Percentiles rank a stretch among this genome's conserved stretches.
Evolutionary conservation across 2,113 vertebrate species (phyloP).

Genomic region (Pseudonaja textilis): DNA sequence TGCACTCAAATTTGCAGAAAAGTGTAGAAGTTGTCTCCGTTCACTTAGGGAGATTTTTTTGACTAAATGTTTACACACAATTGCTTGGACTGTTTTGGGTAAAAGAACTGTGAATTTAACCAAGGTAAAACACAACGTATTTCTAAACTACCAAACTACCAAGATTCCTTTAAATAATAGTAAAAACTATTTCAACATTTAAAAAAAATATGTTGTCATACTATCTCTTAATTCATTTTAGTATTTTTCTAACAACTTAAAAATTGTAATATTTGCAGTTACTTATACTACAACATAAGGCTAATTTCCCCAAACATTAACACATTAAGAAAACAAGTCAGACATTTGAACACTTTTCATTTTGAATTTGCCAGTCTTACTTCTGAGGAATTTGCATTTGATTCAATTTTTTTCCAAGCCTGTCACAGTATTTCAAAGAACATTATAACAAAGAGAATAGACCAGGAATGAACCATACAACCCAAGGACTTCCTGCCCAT

Average conservation of each 20-base stretch:
- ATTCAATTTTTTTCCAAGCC: neutral
- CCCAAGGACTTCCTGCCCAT: constrained; percentile 11
- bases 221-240: constrained; percentile 13
- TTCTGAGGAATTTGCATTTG: neutral
- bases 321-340: neutral
- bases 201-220: constrained; percentile 24
- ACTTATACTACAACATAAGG: neutral
- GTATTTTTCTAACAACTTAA: neutral
- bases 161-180: constrained; percentile 58
- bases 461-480: too few species aligned
- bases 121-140: neutral
- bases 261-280: neutral
- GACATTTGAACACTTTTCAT: constrained; percentile 2
- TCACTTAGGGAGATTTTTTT: neutral
- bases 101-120: neutral
- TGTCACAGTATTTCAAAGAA: constrained; percentile 11
- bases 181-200: constrained; percentile 16
- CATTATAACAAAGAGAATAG: constrained; percentile 26
- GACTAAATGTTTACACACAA: neutral
- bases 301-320: neutral
- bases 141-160: constrained; percentile 7
- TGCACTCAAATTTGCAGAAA: neutral
- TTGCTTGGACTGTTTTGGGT: too few species aligned
- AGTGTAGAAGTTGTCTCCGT: neutral
- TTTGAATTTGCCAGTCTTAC: constrained; percentile 33